A percentile compares a stretch with the other conserved stretches of the same genome.
Evolutionary conservation across 2,888 invertebrate species (phyloP).

Genomic region (Belgica antarctica): DNA sequence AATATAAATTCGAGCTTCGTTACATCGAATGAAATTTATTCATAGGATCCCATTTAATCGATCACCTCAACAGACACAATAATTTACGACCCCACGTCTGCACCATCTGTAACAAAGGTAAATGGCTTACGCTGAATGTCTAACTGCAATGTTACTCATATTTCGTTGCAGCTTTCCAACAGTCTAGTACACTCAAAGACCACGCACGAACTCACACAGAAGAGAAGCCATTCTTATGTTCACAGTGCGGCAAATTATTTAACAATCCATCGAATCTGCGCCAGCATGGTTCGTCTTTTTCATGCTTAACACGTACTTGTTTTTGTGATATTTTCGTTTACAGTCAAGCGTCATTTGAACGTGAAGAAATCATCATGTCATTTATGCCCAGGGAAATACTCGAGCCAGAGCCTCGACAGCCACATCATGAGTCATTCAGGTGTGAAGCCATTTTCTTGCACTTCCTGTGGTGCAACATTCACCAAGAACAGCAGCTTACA

Average conservation of each 20-base stretch:
- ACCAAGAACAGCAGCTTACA: slow-evolving; percentile 34
- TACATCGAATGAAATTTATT: background rate
- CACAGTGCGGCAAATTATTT: slow-evolving; percentile 24
- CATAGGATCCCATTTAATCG: slow-evolving; percentile 58
- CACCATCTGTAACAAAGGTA: slow-evolving; percentile 62
- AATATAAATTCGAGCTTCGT: background rate
- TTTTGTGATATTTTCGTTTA: no score
- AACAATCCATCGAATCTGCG: slow-evolving; percentile 32
- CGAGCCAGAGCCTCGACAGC: slow-evolving; percentile 5
- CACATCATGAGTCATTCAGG: slow-evolving; percentile 24
- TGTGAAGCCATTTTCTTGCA: background rate
- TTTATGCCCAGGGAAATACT: slow-evolving; percentile 30
- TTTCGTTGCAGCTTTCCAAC: slow-evolving; percentile 27
- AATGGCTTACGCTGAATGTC: slow-evolving; percentile 45
- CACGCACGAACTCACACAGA: slow-evolving; percentile 14
- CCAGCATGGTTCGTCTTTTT: no score
- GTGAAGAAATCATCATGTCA: slow-evolving; percentile 30
- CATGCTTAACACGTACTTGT: no score
- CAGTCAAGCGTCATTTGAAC: slow-evolving; percentile 37
- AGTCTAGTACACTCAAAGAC: slow-evolving; percentile 33
- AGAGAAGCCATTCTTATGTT: slow-evolving; percentile 37
- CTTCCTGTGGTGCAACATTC: slow-evolving; percentile 22
- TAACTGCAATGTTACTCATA: background rate
- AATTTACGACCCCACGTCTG: slow-evolving; percentile 61
- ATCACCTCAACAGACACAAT: slow-evolving; percentile 61